Evolutionary conservation across 2,797 vertebrate species (phyloP).

Genomic region (Anguilla obscura): DNA sequence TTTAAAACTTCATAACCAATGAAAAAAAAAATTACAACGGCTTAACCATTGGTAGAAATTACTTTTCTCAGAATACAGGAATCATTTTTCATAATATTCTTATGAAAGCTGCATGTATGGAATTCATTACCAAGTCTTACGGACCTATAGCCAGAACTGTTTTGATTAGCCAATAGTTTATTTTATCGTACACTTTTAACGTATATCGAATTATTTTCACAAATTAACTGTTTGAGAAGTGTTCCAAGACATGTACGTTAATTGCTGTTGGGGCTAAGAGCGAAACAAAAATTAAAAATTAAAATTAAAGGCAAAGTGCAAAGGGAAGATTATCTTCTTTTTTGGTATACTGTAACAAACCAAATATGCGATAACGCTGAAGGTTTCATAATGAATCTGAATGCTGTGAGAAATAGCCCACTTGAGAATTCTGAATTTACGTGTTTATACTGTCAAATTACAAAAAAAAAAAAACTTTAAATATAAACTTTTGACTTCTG

Average conservation of each 20-base stretch:
- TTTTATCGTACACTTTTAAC: not conserved
- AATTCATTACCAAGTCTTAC: not conserved
- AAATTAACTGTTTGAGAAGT: not conserved
- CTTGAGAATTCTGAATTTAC: not conserved
- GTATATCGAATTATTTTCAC: not conserved
- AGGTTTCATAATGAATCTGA: not conserved
- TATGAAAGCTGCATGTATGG: not conserved
- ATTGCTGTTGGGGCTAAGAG: not conserved
- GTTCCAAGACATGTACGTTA: not conserved
- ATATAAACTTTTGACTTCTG: slow-evolving; percentile 41
- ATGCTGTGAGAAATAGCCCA: not conserved
- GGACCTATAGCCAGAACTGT: not conserved
- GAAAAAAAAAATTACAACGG: not conserved
- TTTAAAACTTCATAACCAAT: not conserved
- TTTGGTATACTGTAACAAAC: not conserved
- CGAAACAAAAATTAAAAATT: not conserved
- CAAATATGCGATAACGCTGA: not conserved
- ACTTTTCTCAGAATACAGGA: not conserved
- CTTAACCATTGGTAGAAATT: not conserved
- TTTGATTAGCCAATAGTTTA: not conserved
- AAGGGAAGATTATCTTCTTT: not conserved
- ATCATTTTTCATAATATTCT: not conserved
- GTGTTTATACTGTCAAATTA: not conserved
- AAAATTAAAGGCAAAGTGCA: not conserved
- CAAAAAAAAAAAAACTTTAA: not conserved